Base-by-base conservation (phyloP, 2,888 invertebrate genomes). In the Athetis lepigone region DNA sequence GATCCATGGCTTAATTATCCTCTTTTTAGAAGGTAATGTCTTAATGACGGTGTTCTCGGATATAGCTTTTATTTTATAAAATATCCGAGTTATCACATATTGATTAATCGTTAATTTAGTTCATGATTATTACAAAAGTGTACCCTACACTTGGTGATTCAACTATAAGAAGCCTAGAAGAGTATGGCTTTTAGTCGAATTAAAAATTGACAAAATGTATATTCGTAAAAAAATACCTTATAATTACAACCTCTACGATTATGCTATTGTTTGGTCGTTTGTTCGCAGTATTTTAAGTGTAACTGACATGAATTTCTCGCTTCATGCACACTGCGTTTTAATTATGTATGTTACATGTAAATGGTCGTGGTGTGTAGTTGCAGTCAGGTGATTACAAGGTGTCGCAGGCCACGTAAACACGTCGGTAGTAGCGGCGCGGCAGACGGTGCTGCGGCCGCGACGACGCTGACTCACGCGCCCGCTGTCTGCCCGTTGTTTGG, bases 401-500 rank as follows among this genome's bases (percentile, higher is more conserved):
- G 65, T 73, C 67, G 66, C 51, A 70, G 70, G 77, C 59, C 62
- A 65, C 52, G 72, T 69, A 60, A 65, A 71, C 49, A 68, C 19
- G 45, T 27, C 43, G 42, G 43, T 76, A 63, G 57, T 42, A 19
- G 61, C 42, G 49, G 29, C 39, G 69, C 63, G 63, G 46, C 59
- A 75, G 75, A 72, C 70, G 73, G 49, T 56, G 49, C 23, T 16
- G 18, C 33, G 62, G 50, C 54, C 72, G 52, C 50, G 60, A 52
- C 61, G 33, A 46, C 29, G 82, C 85, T 92, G 91, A 92, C 86
- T 92, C 93, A 92, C 87, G 88, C 85, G 84, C 71, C 73, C 67
- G 82, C 84, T 84, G 91, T 89, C 89, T 91, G 87, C 83, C 81
- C 70, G 87, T 86, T 89, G 90, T 90, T 87, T 84, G 87, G 84